Conservation (phyloP, 2,888 invertebrate genomes). For the Laspeyria flexula region DNA sequence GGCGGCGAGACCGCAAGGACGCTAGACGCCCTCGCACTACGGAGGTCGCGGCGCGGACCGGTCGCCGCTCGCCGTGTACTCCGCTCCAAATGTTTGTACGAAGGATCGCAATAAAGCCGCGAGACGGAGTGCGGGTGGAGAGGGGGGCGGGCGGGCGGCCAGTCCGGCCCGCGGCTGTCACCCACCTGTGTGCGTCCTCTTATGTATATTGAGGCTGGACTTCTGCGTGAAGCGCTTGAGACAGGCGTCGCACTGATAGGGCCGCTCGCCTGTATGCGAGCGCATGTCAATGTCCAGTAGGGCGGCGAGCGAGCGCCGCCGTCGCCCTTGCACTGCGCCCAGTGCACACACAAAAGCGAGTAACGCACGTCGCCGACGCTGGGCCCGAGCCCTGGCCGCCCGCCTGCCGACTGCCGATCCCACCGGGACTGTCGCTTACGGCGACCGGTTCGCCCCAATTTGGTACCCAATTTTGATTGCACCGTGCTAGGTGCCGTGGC, state of each 20-base stretch:
- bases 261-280: constrained; percentile 87
- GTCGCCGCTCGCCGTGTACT: constrained; percentile 80
- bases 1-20: constrained; percentile 77
- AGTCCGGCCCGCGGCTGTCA: constrained; percentile 81
- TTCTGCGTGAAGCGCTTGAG: constrained; percentile 93
- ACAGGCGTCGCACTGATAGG: constrained; percentile 90
- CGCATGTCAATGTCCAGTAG: constrained; percentile 84
- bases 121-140: constrained; percentile 57
- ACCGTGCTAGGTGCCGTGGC: constrained; percentile 52
- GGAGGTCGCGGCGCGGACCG: constrained; percentile 80
- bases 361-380: constrained; percentile 84
- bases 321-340: constrained; percentile 84
- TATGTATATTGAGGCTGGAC: constrained; percentile 93
- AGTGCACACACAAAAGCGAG: constrained; percentile 86
- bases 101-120: constrained; percentile 18
- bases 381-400: constrained; percentile 52
- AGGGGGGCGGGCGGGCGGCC: constrained; percentile 74
- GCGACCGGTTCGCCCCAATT: constrained; percentile 56
- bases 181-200: constrained; percentile 90
- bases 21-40: constrained; percentile 80
- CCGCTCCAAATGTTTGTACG: constrained; percentile 69
- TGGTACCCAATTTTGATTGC: constrained; percentile 67
- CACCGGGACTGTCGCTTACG: constrained; percentile 48
- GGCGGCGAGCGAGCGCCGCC: constrained; percentile 81
- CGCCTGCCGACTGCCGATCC: constrained; percentile 64